A percentile compares a stretch with the other conserved stretches of the same genome.
Conservation (phyloP, 2,888 invertebrate genomes). For the Nematopogon swammerdamellus region DNA sequence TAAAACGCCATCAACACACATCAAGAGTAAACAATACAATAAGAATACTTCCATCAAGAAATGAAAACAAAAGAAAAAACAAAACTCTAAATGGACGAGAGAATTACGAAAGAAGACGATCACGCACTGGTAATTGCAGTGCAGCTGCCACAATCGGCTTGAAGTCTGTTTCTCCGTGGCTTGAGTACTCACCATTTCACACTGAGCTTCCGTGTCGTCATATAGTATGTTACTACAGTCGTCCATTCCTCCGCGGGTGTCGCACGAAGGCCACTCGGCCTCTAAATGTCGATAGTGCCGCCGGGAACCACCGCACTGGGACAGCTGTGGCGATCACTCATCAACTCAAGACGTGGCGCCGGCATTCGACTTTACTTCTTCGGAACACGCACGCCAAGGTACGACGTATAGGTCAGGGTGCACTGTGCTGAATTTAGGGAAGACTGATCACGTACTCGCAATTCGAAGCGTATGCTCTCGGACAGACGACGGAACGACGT, state of each 20-base stretch:
- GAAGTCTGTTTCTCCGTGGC: too few relatives aligned
- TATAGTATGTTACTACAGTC: conserved; percentile 49
- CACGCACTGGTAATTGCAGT: neutral
- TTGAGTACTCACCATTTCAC: conserved; percentile 54
- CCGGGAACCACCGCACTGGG: conserved; percentile 10
- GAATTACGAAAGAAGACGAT: too few relatives aligned
- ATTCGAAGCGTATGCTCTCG: conserved; percentile 52
- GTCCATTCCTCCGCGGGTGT: conserved; percentile 42
- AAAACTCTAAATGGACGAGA: too few relatives aligned
- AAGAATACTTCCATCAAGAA: too few relatives aligned
- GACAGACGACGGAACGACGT: too few relatives aligned
- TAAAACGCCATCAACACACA: too few relatives aligned
- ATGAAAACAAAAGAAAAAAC: too few relatives aligned
- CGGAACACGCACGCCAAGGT: neutral
- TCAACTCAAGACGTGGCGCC: conserved; percentile 55
- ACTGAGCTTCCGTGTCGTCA: conserved; percentile 53
- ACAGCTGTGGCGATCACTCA: conserved; percentile 36
- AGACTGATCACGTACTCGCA: conserved; percentile 8
- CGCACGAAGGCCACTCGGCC: conserved; percentile 17
- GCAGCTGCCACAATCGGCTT: too few relatives aligned
- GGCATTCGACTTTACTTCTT: conserved; percentile 31
- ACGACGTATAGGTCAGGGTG: too few relatives aligned
- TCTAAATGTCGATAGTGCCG: conserved; percentile 11
- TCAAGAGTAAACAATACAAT: too few relatives aligned
- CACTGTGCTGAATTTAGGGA: neutral